Percentiles rank a stretch among this genome's conserved stretches.
These are phyloP conservation scores for Xylocampa areola DNA, from an alignment of 2,888 invertebrate genomes.

Conservation along the genomic window DNA sequence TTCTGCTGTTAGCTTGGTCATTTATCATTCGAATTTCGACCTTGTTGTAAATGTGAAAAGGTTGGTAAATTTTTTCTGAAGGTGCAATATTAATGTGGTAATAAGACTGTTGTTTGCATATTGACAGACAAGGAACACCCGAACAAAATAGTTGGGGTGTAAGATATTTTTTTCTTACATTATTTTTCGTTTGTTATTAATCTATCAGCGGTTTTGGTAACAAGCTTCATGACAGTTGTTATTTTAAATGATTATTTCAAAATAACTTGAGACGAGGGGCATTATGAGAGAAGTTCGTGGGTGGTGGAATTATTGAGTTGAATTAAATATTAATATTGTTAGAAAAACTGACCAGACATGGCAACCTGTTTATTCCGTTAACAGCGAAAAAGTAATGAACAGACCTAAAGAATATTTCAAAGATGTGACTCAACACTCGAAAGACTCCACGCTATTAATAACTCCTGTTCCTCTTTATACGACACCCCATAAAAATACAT, in stretches of 20 bases:
- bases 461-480: constrained; percentile 40
- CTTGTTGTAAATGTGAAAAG: constrained; percentile 55
- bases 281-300: background rate
- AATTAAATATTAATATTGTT: constrained; percentile 9
- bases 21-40: constrained; percentile 57
- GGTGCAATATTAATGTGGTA: constrained; percentile 55
- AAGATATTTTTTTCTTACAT: constrained; percentile 59
- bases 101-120: constrained; percentile 71
- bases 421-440: constrained; percentile 11
- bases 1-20: constrained; percentile 52
- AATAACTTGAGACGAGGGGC: constrained; percentile 9
- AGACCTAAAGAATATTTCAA: constrained; percentile 19
- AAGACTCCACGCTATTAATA: constrained; percentile 37
- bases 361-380: constrained; percentile 28
- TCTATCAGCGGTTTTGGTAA: constrained; percentile 60
- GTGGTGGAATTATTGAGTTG: background rate
- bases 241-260: constrained; percentile 38
- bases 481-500: constrained; percentile 50
- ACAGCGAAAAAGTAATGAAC: constrained; percentile 14
- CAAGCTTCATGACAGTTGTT: constrained; percentile 59
- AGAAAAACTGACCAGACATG: constrained; percentile 18
- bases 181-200: constrained; percentile 71
- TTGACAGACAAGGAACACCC: constrained; percentile 82
- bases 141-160: constrained; percentile 73
- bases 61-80: constrained; percentile 40